A percentile compares a stretch with the other conserved stretches of the same genome.
Conservation (phyloP, 2,888 invertebrate species). For the Spisula subtruncata region DNA sequence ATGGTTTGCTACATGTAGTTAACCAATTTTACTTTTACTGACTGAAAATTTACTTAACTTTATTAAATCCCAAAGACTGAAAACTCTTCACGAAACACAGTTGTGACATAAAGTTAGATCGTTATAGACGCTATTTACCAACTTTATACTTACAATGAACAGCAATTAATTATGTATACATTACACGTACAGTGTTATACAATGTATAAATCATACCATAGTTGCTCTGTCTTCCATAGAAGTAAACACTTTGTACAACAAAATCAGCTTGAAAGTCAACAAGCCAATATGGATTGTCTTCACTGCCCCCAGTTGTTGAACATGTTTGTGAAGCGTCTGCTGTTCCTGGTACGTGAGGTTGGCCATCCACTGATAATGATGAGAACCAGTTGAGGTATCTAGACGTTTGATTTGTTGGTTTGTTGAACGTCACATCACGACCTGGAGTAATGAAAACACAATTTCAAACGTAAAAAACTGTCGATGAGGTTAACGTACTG, state of each 20-base stretch:
- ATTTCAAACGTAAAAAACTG: too few relatives aligned
- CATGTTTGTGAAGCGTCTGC: not conserved
- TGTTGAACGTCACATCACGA: conserved; percentile 24
- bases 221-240: conserved; percentile 7
- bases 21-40: too few relatives aligned
- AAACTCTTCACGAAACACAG: too few relatives aligned
- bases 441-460: not conserved
- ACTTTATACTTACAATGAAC: too few relatives aligned
- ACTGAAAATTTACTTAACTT: too few relatives aligned
- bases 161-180: too few relatives aligned
- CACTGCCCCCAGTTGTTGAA: not conserved
- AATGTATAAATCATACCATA: not conserved
- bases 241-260: conserved; percentile 26
- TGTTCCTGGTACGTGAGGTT: not conserved
- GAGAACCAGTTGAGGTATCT: conserved; percentile 5
- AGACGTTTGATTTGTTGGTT: not conserved
- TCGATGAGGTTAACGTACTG: too few relatives aligned
- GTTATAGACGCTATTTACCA: too few relatives aligned
- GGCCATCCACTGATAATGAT: conserved; percentile 16
- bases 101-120: too few relatives aligned
- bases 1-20: too few relatives aligned
- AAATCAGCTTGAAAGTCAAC: not conserved
- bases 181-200: too few relatives aligned
- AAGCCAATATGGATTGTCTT: conserved; percentile 20
- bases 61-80: too few relatives aligned